phyloP scores from a whole-genome alignment of 2,888 invertebrate species.

The Sturmia bella region DNA sequence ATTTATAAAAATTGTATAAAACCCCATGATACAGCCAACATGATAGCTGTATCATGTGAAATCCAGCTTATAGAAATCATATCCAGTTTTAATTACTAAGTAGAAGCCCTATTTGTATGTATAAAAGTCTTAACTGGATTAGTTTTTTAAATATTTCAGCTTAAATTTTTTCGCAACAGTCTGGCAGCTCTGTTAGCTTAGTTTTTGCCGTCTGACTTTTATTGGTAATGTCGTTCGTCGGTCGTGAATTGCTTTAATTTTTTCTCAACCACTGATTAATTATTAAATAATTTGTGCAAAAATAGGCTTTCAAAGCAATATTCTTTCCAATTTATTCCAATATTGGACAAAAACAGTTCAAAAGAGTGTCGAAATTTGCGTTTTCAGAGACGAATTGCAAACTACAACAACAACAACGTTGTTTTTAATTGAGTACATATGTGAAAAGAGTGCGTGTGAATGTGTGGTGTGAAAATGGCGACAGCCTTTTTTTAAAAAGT shows the following conservation, averaged over 20 bases:
- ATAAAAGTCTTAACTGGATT: too few relatives aligned
- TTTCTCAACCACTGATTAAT: constrained; percentile 16
- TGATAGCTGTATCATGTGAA: too few relatives aligned
- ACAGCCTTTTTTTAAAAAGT: constrained; percentile 60
- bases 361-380: constrained; percentile 1
- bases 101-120: too few relatives aligned
- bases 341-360: background rate
- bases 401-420: constrained; percentile 65
- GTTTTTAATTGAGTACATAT: constrained; percentile 57
- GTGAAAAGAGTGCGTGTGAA: constrained; percentile 7
- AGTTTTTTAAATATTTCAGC: too few relatives aligned
- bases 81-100: too few relatives aligned
- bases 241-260: constrained; percentile 61
- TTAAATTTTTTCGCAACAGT: background rate
- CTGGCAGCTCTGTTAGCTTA: constrained; percentile 43
- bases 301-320: background rate
- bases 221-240: constrained; percentile 66
- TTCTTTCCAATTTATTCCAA: background rate
- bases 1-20: too few relatives aligned
- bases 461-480: constrained; percentile 67
- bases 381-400: constrained; percentile 43
- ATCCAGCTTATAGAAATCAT: too few relatives aligned
- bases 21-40: too few relatives aligned
- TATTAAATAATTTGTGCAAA: constrained; percentile 14
- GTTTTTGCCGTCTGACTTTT: constrained; percentile 60